phyloP scores from a whole-genome alignment of 1,140 invertebrate genomes.

The Drosophila baimaii region DNA sequence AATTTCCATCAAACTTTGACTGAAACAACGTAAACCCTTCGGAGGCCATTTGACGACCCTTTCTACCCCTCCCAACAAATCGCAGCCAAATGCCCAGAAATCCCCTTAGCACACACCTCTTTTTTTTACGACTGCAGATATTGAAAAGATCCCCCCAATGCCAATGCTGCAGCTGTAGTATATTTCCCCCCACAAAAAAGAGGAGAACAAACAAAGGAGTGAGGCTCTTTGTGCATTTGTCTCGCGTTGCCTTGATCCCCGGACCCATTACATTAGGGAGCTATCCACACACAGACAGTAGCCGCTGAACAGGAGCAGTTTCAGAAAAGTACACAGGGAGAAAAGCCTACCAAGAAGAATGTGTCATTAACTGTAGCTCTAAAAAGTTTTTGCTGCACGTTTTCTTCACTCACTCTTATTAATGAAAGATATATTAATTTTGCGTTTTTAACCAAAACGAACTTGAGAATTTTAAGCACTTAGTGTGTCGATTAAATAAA shows the following conservation, averaged over 20 bases:
- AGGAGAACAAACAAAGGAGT: constrained; percentile 39
- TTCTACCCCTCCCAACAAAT: constrained; percentile 11
- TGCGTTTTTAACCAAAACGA: too few relatives aligned
- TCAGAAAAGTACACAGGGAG: not conserved
- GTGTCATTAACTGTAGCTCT: not conserved
- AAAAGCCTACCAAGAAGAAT: not conserved
- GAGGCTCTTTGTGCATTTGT: constrained; percentile 78
- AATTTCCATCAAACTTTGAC: constrained; percentile 13
- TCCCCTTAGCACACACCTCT: constrained; percentile 25
- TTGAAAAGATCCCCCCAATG: constrained; percentile 31
- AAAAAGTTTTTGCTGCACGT: too few relatives aligned
- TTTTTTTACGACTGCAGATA: constrained; percentile 31
- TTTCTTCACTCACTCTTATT: too few relatives aligned
- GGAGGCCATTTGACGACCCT: constrained; percentile 25
- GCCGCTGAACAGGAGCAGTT: constrained; percentile 46
- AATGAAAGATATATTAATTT: too few relatives aligned
- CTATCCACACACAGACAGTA: constrained; percentile 40
- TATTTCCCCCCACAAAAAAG: constrained; percentile 5
- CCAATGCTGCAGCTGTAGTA: constrained; percentile 36
- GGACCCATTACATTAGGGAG: constrained; percentile 71
- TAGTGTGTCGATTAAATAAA: too few relatives aligned
- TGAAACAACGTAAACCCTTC: constrained; percentile 22
- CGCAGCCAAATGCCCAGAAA: constrained; percentile 28
- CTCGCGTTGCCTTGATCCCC: constrained; percentile 77
- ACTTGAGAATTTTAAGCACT: too few relatives aligned